Conservation (phyloP, 2,113 vertebrate genomes). For the Rhabdomys dilectus region DNA sequence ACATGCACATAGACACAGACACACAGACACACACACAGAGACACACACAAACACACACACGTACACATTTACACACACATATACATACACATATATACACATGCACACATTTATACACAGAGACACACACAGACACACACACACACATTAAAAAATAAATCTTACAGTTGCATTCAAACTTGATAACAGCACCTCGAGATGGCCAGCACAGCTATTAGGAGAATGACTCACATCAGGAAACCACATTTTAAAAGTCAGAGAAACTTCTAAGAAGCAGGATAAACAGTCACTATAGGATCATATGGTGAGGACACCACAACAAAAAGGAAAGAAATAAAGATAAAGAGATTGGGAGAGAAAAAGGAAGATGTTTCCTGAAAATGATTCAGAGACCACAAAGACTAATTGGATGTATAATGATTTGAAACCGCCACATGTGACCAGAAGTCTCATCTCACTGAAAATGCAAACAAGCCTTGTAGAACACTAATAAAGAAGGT, state of each 20-base stretch:
- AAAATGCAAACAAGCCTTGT: neutral
- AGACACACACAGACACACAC: neutral
- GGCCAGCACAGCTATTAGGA: neutral
- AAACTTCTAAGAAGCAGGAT: conserved; percentile 33
- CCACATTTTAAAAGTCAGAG: neutral
- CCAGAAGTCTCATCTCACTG: neutral
- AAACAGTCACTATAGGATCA: neutral
- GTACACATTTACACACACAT: too few relatives aligned
- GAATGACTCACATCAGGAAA: neutral
- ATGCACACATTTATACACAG: too few relatives aligned
- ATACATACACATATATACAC: too few relatives aligned
- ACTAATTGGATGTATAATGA: conserved; percentile 28
- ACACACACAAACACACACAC: too few relatives aligned
- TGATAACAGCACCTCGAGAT: neutral
- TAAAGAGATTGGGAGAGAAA: neutral
- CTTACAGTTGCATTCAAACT: neutral
- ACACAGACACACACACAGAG: too few relatives aligned
- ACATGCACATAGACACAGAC: too few relatives aligned
- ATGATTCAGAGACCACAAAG: conserved; percentile 5
- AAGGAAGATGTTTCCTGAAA: conserved; percentile 33
- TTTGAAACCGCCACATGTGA: conserved; percentile 25
- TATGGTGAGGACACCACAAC: neutral
- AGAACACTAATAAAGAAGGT: neutral
- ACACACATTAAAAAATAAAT: neutral
- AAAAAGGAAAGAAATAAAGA: neutral